Evolutionary conservation across 2,888 invertebrate genomes (phyloP).

Genomic region (Pollenia angustigena): DNA sequence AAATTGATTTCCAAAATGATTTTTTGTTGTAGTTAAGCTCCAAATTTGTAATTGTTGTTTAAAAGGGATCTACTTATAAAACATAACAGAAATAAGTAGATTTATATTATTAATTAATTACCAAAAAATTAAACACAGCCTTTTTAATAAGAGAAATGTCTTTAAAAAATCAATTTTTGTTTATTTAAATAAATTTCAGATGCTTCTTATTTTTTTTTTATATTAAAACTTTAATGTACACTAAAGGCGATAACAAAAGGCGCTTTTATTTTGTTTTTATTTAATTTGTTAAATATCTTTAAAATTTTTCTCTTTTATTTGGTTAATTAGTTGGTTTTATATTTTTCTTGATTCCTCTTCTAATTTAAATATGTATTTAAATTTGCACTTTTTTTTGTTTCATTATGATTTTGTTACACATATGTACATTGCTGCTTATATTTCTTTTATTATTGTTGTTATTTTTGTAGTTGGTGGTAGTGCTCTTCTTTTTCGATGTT

Average conservation of each 20-base stretch:
- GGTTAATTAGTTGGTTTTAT: neutral
- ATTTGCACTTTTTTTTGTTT: slow-evolving; percentile 47
- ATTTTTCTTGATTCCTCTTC: slow-evolving; percentile 17
- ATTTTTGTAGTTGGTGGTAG: slow-evolving; percentile 59
- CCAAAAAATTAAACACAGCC: neutral
- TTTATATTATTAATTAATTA: neutral
- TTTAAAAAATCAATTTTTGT: slow-evolving; percentile 39
- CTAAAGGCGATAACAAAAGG: slow-evolving; percentile 37
- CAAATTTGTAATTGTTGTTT: slow-evolving; percentile 27
- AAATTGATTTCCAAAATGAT: neutral
- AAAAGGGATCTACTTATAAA: neutral
- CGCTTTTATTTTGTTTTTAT: slow-evolving; percentile 34
- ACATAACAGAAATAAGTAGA: neutral
- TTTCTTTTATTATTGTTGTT: slow-evolving; percentile 59
- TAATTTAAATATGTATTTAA: slow-evolving; percentile 37
- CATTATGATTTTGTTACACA: slow-evolving; percentile 42
- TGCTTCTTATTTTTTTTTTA: slow-evolving; percentile 3
- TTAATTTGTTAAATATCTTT: slow-evolving; percentile 12
- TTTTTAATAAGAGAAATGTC: slow-evolving; percentile 15
- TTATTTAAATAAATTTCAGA: slow-evolving; percentile 5
- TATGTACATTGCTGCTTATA: slow-evolving; percentile 25
- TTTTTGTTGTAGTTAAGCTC: slow-evolving; percentile 15
- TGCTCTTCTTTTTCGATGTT: slow-evolving; percentile 43
- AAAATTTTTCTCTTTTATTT: slow-evolving; percentile 5
- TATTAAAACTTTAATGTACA: neutral